These are phyloP conservation scores for Nestor notabilis DNA, from an alignment of 2,113 vertebrate species.

Conservation along the genomic window DNA sequence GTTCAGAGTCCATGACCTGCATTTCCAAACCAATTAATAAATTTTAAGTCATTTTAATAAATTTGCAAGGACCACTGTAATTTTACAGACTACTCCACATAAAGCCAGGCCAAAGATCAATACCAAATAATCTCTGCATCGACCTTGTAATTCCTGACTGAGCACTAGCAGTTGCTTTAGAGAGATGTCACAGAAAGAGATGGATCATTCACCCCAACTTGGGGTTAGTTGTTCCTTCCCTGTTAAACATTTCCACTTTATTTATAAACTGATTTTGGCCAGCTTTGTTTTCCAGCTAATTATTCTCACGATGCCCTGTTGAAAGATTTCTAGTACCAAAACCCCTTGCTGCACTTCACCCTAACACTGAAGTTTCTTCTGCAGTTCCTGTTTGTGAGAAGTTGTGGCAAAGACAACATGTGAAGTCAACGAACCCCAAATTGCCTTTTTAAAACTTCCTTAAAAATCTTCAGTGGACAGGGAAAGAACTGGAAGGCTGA, in stretches of 20 bases:
- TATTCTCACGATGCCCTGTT: neutral
- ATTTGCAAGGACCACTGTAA: neutral
- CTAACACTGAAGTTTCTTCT: neutral
- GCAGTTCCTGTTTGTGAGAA: neutral
- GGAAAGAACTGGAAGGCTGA: neutral
- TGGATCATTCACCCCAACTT: neutral
- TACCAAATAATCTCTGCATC: conserved; percentile 34
- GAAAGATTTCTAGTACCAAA: neutral
- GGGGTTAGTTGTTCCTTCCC: neutral
- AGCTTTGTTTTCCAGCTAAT: conserved; percentile 8
- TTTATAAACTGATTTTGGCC: neutral
- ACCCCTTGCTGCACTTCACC: neutral
- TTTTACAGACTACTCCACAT: neutral
- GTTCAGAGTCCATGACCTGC: conserved; percentile 17
- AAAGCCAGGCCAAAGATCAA: conserved; percentile 29
- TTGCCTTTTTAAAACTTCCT: neutral
- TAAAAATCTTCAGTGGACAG: neutral
- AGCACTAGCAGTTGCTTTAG: neutral
- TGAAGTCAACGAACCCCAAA: neutral
- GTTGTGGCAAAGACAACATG: neutral
- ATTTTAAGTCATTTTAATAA: conserved; percentile 20
- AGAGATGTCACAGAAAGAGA: neutral
- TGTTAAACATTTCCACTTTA: neutral
- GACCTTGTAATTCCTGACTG: neutral
- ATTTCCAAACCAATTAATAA: conserved; percentile 33